phyloP scores from a whole-genome alignment of 2,113 vertebrate species.

The Mormyrus lacerda region DNA sequence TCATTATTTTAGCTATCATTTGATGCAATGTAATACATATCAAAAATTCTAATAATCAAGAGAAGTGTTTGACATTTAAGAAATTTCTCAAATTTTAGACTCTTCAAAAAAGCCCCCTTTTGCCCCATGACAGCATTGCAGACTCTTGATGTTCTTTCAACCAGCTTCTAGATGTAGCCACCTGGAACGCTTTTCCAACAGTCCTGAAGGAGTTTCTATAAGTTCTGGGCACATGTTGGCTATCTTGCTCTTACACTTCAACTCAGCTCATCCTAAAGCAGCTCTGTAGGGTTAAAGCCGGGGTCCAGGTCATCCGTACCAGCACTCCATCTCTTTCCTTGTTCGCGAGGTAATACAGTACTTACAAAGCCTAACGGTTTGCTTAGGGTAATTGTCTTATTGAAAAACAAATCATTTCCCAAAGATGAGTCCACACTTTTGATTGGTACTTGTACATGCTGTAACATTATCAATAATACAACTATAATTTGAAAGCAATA shows the following conservation, averaged over 20 bases:
- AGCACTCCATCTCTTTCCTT: background rate
- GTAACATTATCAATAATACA: background rate
- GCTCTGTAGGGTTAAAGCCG: background rate
- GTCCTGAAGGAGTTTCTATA: background rate
- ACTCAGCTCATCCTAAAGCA: background rate
- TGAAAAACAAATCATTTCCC: background rate
- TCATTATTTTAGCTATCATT: background rate
- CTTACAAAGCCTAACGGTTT: background rate
- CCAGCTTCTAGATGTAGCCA: background rate
- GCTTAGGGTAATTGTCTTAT: background rate
- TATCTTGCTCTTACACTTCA: background rate
- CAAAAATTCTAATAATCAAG: background rate
- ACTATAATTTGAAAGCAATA: background rate
- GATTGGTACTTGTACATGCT: background rate
- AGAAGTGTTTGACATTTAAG: background rate
- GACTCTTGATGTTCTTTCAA: background rate
- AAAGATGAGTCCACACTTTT: background rate
- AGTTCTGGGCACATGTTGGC: background rate
- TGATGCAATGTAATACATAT: background rate
- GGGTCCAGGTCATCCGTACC: background rate
- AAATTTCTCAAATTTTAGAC: background rate
- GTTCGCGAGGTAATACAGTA: background rate
- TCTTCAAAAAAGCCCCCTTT: background rate
- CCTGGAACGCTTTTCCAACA: background rate
- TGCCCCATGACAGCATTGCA: background rate